These are phyloP conservation scores for Philaethria dido DNA, from an alignment of 2,888 invertebrate species.

Conservation along the genomic window DNA sequence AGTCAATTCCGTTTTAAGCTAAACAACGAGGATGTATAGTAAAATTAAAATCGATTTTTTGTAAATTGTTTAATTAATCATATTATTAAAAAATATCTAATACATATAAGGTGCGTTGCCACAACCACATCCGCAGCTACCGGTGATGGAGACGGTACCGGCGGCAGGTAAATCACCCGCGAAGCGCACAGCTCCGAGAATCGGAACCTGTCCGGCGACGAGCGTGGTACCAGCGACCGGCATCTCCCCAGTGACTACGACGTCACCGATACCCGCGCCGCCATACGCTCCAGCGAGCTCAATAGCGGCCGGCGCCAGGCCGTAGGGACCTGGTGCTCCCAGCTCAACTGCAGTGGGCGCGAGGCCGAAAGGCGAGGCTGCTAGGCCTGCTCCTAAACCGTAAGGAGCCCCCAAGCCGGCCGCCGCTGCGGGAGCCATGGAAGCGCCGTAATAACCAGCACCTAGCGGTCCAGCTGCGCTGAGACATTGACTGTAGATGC, in stretches of 20 bases:
- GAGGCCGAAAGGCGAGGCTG: slow-evolving; percentile 31
- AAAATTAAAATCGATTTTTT: not conserved
- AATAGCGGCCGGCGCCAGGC: slow-evolving; percentile 40
- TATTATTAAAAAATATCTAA: not conserved
- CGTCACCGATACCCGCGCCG: slow-evolving; percentile 46
- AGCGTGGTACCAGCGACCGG: slow-evolving; percentile 51
- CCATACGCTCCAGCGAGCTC: slow-evolving; percentile 41
- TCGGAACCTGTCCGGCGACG: slow-evolving; percentile 54
- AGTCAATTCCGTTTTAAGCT: no score
- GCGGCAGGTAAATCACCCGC: slow-evolving; percentile 59
- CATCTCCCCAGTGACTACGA: slow-evolving; percentile 50
- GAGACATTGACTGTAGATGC: slow-evolving; percentile 40
- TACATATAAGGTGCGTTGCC: slow-evolving; percentile 20
- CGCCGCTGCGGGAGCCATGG: slow-evolving; percentile 16
- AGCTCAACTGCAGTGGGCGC: slow-evolving; percentile 32
- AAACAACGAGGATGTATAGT: not conserved
- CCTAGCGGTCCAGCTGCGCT: slow-evolving; percentile 34
- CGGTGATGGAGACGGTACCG: slow-evolving; percentile 55
- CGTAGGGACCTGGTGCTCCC: slow-evolving; percentile 20
- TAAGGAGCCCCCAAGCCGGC: slow-evolving; percentile 25
- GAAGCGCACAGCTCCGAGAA: slow-evolving; percentile 55
- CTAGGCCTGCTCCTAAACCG: slow-evolving; percentile 28
- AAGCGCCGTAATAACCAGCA: slow-evolving; percentile 20
- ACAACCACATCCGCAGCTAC: slow-evolving; percentile 46
- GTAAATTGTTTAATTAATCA: not conserved